A percentile compares a stretch with the other conserved stretches of the same genome.
phyloP scores from a whole-genome alignment of 1,140 invertebrate species.

The Drosophila seguyi region DNA sequence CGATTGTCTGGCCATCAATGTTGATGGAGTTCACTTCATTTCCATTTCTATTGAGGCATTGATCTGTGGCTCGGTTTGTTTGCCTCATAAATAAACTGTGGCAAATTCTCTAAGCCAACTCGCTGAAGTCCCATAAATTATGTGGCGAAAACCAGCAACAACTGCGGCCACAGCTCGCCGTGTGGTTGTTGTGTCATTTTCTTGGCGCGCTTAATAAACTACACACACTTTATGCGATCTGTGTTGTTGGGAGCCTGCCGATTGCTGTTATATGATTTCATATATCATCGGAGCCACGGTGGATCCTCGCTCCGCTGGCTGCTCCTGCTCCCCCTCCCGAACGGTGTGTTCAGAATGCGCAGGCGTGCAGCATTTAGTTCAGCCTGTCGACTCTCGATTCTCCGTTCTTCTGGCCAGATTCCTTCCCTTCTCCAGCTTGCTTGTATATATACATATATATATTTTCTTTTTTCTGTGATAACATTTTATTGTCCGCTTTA shows the following conservation, averaged over 20 bases:
- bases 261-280: conserved; percentile 83
- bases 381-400: conserved; percentile 68
- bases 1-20: conserved; percentile 24
- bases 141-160: conserved; percentile 37
- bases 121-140: conserved; percentile 78
- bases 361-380: conserved; percentile 84
- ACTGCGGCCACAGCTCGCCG: not conserved
- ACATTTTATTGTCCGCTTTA: conserved; percentile 84
- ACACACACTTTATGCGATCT: conserved; percentile 64
- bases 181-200: conserved; percentile 67
- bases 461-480: conserved; percentile 65
- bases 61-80: conserved; percentile 22
- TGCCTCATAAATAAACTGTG: conserved; percentile 72
- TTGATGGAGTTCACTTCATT: conserved; percentile 59
- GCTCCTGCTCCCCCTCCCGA: not conserved
- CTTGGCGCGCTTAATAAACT: conserved; percentile 76
- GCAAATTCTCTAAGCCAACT: conserved; percentile 79
- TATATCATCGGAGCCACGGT: conserved; percentile 69
- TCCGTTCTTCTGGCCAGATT: conserved; percentile 18
- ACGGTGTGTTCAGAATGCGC: conserved; percentile 73
- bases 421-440: conserved; percentile 8
- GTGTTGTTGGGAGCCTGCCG: conserved; percentile 57
- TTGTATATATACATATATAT: conserved; percentile 26
- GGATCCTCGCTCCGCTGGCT: conserved; percentile 10
- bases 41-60: conserved; percentile 54